Conservation (phyloP, 2,113 vertebrate genomes). For the Glaucidium brasilianum region DNA sequence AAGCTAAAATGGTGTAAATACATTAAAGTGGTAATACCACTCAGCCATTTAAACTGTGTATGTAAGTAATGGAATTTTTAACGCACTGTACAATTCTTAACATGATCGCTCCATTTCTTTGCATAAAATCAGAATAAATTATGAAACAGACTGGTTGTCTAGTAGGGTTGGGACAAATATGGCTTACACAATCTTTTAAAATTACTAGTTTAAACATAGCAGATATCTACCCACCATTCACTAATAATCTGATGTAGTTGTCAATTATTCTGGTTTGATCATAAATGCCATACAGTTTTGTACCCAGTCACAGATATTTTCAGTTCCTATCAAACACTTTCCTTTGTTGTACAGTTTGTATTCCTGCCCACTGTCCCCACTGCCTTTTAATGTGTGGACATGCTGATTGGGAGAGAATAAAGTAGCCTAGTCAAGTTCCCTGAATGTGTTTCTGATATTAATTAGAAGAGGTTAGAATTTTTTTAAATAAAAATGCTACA, state of each 20-base stretch:
- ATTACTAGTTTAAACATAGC: neutral
- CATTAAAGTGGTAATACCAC: neutral
- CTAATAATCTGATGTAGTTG: neutral
- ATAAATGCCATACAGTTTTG: neutral
- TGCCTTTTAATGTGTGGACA: neutral
- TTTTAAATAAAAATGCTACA: neutral
- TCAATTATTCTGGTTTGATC: neutral
- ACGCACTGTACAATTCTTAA: neutral
- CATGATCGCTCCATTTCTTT: neutral
- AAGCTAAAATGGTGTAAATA: neutral
- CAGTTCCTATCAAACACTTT: neutral
- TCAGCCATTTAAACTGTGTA: neutral
- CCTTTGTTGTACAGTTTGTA: neutral
- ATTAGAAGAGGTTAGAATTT: neutral
- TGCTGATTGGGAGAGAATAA: neutral
- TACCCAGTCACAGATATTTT: neutral
- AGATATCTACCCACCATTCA: neutral
- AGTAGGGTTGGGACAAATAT: neutral
- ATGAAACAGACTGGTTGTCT: neutral
- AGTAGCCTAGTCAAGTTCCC: neutral
- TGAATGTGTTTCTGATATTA: neutral
- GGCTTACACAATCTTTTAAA: neutral
- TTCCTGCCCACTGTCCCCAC: neutral
- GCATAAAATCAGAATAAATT: neutral
- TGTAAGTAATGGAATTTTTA: neutral